phyloP scores from a whole-genome alignment of 2,113 vertebrate genomes.

The Spermophilus dauricus region DNA sequence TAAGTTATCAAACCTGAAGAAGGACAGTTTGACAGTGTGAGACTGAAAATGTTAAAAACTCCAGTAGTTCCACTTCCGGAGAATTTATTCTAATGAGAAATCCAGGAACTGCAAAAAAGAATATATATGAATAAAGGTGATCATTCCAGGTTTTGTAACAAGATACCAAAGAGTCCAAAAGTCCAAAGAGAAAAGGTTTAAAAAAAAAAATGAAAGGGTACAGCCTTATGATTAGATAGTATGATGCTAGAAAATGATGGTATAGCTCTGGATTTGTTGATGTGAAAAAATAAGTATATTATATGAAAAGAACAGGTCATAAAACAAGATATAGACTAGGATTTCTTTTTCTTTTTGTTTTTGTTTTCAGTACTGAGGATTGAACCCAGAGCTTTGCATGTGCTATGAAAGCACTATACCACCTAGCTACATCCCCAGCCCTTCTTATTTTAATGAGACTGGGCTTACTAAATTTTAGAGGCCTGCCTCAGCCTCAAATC shows the following conservation, averaged over 20 bases:
- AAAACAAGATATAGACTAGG: not conserved
- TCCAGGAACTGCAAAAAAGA: not conserved
- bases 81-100: slow-evolving; percentile 43
- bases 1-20: not conserved
- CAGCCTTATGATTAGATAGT: not conserved
- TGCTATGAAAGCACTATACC: not conserved
- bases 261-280: not conserved
- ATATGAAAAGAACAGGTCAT: not conserved
- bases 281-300: not conserved
- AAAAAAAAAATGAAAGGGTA: not conserved
- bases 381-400: not conserved
- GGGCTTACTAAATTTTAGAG: not conserved
- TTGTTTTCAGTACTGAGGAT: not conserved
- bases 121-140: not conserved
- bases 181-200: not conserved
- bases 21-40: not conserved
- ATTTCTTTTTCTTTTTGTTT: not conserved
- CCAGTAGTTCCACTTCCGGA: not conserved
- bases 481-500: not conserved
- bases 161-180: not conserved
- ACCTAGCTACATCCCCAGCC: not conserved
- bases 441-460: not conserved
- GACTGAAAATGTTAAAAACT: not conserved
- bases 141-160: not conserved
- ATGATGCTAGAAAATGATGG: not conserved